Conservation (phyloP, 2,113 vertebrate species). For the Ginglymostoma cirratum region DNA sequence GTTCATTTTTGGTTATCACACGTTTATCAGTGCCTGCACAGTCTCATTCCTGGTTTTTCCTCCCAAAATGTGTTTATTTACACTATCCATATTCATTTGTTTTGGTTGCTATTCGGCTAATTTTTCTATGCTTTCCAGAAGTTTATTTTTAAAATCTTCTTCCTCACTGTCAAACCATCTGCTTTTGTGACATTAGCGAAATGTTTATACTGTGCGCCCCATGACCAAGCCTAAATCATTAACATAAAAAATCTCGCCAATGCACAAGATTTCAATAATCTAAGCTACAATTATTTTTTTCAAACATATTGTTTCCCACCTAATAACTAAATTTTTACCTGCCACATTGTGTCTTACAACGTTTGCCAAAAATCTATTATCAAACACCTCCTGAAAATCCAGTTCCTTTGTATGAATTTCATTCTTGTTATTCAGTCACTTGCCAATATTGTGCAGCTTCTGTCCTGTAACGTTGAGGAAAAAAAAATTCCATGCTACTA, state of each 20-base stretch:
- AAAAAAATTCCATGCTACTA: no score
- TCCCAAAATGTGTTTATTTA: background rate
- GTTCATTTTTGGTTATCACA: background rate
- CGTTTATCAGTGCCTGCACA: background rate
- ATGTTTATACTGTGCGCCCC: background rate
- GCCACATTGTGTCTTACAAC: background rate
- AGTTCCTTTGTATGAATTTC: no score
- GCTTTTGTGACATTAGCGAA: background rate
- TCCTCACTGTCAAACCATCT: background rate
- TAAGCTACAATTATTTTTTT: background rate
- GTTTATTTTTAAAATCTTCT: background rate
- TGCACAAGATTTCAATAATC: no score
- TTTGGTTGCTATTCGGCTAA: background rate
- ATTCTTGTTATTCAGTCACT: background rate
- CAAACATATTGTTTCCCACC: background rate
- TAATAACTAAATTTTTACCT: background rate
- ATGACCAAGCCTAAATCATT: background rate
- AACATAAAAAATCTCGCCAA: background rate
- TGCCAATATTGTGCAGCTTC: no score
- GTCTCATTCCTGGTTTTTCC: background rate
- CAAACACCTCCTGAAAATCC: background rate
- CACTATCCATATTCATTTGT: background rate
- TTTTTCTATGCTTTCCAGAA: background rate
- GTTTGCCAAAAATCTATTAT: background rate
- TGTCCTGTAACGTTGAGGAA: no score